phyloP scores from a whole-genome alignment of 2,888 invertebrate species.

The Polietes domitor region DNA sequence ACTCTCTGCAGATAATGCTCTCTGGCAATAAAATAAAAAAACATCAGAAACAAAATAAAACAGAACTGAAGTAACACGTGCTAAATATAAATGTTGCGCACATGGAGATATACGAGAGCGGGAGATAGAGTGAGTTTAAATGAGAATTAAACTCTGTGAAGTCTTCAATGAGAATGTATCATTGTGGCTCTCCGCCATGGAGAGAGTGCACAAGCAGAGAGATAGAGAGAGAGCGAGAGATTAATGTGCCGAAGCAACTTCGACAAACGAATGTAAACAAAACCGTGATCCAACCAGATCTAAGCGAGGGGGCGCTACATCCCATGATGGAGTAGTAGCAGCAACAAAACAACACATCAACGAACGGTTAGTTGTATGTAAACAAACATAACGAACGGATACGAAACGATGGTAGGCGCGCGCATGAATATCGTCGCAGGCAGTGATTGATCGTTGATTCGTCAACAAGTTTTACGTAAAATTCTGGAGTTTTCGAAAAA shows the following conservation, averaged over 20 bases:
- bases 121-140: conserved; percentile 18
- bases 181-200: too few relatives aligned
- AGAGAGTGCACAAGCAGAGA: background rate
- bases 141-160: background rate
- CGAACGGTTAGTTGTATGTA: conserved; percentile 59
- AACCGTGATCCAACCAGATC: conserved; percentile 42
- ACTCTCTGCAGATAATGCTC: background rate
- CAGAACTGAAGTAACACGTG: background rate
- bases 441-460: conserved; percentile 30
- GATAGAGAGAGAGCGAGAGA: conserved; percentile 10
- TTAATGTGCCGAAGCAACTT: conserved; percentile 12
- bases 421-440: background rate
- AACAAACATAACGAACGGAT: conserved; percentile 62
- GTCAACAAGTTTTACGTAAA: conserved; percentile 14
- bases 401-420: conserved; percentile 17
- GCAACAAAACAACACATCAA: conserved; percentile 40
- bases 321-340: background rate
- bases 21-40: too few relatives aligned
- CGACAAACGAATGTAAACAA: conserved; percentile 29
- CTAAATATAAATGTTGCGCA: background rate
- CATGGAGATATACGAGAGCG: background rate
- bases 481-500: background rate
- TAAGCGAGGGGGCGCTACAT: conserved; percentile 55
- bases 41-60: background rate
- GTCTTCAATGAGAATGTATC: too few relatives aligned